These are phyloP conservation scores for Corythoichthys intestinalis DNA, from an alignment of 2,113 vertebrate genomes.

Conservation along the genomic window DNA sequence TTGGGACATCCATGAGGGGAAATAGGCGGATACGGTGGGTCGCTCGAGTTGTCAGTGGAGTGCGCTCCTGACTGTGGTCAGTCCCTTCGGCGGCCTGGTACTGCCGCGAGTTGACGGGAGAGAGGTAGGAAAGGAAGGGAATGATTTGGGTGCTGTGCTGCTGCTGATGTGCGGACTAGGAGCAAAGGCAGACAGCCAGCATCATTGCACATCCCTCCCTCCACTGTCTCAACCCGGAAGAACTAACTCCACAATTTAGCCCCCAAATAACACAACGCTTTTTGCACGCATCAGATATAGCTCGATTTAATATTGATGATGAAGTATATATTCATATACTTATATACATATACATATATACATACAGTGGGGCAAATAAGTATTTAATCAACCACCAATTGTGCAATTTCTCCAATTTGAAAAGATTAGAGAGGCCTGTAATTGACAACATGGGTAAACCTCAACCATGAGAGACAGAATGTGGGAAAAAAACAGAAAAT, in stretches of 20 bases:
- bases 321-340: no score
- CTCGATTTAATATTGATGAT: not conserved
- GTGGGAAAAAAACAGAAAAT: no score
- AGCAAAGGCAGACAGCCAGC: conserved; percentile 54
- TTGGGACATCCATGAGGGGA: conserved; percentile 39
- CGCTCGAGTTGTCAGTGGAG: not conserved
- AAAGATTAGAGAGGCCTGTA: no score
- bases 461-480: no score
- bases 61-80: conserved; percentile 4
- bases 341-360: no score
- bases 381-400: no score
- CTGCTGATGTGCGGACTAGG: conserved; percentile 48
- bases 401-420: no score
- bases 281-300: not conserved
- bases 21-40: not conserved
- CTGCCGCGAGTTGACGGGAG: conserved; percentile 33
- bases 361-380: no score
- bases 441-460: no score
- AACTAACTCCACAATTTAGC: conserved; percentile 28
- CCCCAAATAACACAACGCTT: not conserved
- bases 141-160: conserved; percentile 8
- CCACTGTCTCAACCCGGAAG: conserved; percentile 71
- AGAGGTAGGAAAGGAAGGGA: conserved; percentile 16
- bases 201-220: conserved; percentile 64
- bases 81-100: conserved; percentile 5